Evolutionary conservation across 2,113 vertebrate genomes (phyloP).

Genomic region (Forbesichthys papilliferus): DNA sequence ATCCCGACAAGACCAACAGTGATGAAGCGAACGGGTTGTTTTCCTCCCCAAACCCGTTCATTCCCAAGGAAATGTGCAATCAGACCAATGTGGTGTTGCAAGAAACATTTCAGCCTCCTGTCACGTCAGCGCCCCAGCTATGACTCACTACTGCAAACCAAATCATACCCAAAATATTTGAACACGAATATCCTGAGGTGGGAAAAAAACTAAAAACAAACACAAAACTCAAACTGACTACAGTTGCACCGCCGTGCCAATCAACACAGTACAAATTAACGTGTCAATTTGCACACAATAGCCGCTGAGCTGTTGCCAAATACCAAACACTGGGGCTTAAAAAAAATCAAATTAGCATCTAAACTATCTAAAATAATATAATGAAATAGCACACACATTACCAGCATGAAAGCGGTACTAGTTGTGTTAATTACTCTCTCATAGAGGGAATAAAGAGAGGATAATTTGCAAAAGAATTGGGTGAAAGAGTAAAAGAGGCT

Average conservation of each 20-base stretch:
- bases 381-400: conserved; percentile 33
- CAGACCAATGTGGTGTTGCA: conserved; percentile 51
- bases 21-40: conserved; percentile 68
- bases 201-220: not conserved
- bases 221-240: not conserved
- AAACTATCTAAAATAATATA: conserved; percentile 51
- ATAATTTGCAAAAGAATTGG: not conserved
- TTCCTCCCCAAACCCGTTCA: conserved; percentile 60
- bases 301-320: conserved; percentile 25
- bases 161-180: not conserved
- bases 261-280: not conserved
- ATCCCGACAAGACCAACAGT: conserved; percentile 59
- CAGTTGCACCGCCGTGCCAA: not conserved
- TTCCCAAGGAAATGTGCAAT: conserved; percentile 66
- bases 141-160: conserved; percentile 42
- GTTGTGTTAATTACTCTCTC: conserved; percentile 59
- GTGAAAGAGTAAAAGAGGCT: conserved; percentile 15
- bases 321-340: conserved; percentile 40
- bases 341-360: conserved; percentile 48
- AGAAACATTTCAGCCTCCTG: conserved; percentile 44
- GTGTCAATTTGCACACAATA: not conserved
- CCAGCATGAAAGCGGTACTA: conserved; percentile 50
- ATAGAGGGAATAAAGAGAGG: conserved; percentile 49
- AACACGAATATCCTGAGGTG: not conserved
- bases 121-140: conserved; percentile 31